Conservation (phyloP, 2,797 vertebrate genomes). For the Neosalanx taihuensis region DNA sequence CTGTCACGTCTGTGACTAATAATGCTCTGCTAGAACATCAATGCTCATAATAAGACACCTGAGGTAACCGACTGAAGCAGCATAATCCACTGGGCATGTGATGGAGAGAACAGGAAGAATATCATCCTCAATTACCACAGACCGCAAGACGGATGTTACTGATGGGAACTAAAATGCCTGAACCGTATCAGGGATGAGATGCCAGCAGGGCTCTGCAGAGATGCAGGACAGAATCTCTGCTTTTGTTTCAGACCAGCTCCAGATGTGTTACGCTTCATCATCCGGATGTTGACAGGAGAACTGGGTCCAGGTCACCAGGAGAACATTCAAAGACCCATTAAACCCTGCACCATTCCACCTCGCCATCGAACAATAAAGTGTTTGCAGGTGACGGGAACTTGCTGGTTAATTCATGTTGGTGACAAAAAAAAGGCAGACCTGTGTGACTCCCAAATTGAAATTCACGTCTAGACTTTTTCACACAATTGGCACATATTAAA, state of each 20-base stretch:
- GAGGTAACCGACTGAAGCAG: constrained; percentile 39
- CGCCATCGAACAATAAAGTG: too few species aligned
- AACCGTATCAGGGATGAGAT: neutral
- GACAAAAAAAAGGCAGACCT: too few species aligned
- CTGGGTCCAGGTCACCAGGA: neutral
- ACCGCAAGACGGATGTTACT: constrained; percentile 21
- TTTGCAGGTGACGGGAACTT: too few species aligned
- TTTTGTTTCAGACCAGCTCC: neutral
- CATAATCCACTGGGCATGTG: constrained; percentile 36
- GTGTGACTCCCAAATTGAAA: too few species aligned
- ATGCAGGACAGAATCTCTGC: constrained; percentile 22
- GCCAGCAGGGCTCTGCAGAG: constrained; percentile 24
- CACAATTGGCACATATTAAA: too few species aligned
- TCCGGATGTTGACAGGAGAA: neutral
- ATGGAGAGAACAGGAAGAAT: constrained; percentile 35
- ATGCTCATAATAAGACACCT: constrained; percentile 36
- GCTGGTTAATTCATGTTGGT: too few species aligned
- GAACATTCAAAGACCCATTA: neutral
- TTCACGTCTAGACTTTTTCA: too few species aligned
- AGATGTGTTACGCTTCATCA: neutral
- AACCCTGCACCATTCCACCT: neutral
- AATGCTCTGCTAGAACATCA: constrained; percentile 35
- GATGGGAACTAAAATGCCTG: constrained; percentile 17
- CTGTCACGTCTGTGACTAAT: constrained; percentile 35
- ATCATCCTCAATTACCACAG: constrained; percentile 41